Evolutionary conservation across 2,797 vertebrate species (phyloP).

Genomic region (Steatocranus sp.): DNA sequence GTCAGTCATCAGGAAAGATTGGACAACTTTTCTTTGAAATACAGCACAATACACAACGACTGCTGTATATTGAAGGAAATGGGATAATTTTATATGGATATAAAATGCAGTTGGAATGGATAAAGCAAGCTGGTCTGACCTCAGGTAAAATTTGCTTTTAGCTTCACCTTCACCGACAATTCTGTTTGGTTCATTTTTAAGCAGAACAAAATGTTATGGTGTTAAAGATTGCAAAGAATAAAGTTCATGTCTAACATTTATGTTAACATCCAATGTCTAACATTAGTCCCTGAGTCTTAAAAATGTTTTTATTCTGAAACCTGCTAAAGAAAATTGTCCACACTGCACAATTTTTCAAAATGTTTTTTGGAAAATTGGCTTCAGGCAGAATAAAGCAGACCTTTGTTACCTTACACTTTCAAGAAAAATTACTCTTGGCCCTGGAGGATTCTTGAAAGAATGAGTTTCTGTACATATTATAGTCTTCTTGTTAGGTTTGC

Average conservation of each 20-base stretch:
- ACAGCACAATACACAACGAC: neutral
- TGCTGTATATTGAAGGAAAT: neutral
- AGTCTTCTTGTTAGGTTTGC: neutral
- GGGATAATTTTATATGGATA: neutral
- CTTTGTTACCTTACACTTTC: neutral
- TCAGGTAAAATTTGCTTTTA: neutral
- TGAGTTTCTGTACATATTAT: neutral
- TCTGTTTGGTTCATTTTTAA: neutral
- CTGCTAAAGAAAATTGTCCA: neutral
- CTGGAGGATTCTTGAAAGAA: neutral
- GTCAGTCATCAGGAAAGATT: slow-evolving; percentile 38
- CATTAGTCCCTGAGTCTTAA: neutral
- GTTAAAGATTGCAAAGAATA: neutral
- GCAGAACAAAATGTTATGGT: neutral
- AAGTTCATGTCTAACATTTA: neutral
- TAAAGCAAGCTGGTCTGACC: neutral
- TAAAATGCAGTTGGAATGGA: neutral
- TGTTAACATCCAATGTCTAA: neutral
- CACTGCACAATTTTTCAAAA: neutral
- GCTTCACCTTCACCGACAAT: neutral
- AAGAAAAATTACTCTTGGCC: neutral
- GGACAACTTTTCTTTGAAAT: neutral
- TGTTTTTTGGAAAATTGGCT: neutral
- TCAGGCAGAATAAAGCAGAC: neutral
- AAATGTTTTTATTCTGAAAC: neutral